Percentiles rank a stretch among this genome's conserved stretches.
These are phyloP conservation scores for Agrotis segetum DNA, from an alignment of 2,888 invertebrate species.

Conservation along the genomic window DNA sequence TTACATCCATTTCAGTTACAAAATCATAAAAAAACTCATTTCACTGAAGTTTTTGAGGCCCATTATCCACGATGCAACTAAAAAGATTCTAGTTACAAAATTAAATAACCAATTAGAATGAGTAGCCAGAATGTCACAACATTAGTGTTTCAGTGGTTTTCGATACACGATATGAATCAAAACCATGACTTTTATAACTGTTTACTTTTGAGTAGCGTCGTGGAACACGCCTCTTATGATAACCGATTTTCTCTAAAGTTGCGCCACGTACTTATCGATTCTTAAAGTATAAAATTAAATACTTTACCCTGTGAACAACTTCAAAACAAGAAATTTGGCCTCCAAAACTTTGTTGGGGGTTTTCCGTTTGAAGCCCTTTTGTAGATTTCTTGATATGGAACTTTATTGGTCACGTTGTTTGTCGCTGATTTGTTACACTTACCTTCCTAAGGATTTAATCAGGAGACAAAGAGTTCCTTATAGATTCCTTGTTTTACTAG, in stretches of 20 bases:
- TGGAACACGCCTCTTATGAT: neutral
- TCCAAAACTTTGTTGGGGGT: constrained; percentile 29
- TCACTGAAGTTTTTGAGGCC: neutral
- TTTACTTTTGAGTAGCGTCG: neutral
- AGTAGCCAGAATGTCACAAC: neutral
- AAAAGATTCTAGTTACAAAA: neutral
- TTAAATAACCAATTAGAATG: no score
- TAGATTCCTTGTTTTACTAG: neutral
- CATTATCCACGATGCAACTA: neutral
- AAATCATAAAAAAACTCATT: neutral
- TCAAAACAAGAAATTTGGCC: constrained; percentile 51
- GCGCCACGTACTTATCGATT: constrained; percentile 32
- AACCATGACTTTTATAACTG: neutral
- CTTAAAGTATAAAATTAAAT: constrained; percentile 21
- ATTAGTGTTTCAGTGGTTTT: neutral
- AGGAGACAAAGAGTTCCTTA: neutral
- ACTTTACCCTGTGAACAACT: constrained; percentile 42
- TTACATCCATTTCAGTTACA: no score
- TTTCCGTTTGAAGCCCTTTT: constrained; percentile 43
- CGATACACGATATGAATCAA: neutral
- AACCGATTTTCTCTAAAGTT: constrained; percentile 6
- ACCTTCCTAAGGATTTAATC: neutral
- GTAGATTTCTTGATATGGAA: constrained; percentile 44
- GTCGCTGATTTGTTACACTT: neutral
- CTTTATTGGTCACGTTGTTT: constrained; percentile 47